These are phyloP conservation scores for Aphelocoma californica DNA, from an alignment of 2,797 vertebrate genomes.

Conservation along the genomic window DNA sequence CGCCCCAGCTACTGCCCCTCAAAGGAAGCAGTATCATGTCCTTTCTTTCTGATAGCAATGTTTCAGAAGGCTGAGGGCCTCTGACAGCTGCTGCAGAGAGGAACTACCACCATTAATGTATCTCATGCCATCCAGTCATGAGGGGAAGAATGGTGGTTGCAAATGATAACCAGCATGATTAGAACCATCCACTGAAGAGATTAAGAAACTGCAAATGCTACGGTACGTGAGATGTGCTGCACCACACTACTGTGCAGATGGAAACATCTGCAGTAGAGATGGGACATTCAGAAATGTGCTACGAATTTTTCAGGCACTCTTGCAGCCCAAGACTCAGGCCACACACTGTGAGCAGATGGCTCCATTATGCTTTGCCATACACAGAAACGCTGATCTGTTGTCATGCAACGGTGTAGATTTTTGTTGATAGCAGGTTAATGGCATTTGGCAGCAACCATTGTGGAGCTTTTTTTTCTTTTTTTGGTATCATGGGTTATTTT, in stretches of 20 bases:
- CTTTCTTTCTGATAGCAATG: not conserved
- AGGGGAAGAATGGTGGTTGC: not conserved
- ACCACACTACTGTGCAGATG: not conserved
- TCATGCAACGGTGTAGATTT: not conserved
- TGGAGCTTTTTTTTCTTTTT: not conserved
- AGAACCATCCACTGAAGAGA: slow-evolving; percentile 9
- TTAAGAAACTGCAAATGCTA: not conserved
- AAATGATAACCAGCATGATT: not conserved
- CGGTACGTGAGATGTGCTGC: not conserved
- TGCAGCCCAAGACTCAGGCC: not conserved
- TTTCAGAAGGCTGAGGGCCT: not conserved
- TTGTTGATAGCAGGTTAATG: slow-evolving; percentile 8
- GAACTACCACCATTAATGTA: not conserved
- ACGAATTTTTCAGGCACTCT: not conserved
- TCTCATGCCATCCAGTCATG: not conserved
- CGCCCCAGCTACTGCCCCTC: not conserved
- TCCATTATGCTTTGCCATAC: not conserved
- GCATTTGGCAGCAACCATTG: not conserved
- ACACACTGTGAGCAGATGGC: slow-evolving; percentile 14
- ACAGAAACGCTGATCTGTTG: not conserved
- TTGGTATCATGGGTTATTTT: not conserved
- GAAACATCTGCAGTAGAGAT: slow-evolving; percentile 13
- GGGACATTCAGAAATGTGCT: slow-evolving; percentile 4
- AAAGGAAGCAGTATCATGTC: not conserved
- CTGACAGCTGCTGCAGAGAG: not conserved